phyloP scores from a whole-genome alignment of 2,113 vertebrate genomes.

The Ctenodactylus gundi region DNA sequence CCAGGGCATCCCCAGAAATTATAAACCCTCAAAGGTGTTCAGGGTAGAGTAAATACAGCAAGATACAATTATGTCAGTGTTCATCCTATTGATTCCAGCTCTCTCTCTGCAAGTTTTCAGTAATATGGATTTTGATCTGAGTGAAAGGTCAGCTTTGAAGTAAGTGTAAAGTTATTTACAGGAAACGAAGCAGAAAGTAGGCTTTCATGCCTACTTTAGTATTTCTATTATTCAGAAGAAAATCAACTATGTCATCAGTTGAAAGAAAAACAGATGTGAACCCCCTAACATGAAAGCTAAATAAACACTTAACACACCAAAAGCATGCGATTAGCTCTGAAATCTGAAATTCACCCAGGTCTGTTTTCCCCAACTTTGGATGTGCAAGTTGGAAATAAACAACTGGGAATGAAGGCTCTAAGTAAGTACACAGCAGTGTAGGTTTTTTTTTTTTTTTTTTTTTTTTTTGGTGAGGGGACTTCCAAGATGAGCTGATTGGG shows the following conservation, averaged over 20 bases:
- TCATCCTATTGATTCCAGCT: conserved; percentile 68
- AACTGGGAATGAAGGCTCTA: conserved; percentile 57
- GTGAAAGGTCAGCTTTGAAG: conserved; percentile 82
- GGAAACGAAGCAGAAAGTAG: conserved; percentile 81
- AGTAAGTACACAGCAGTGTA: conserved; percentile 59
- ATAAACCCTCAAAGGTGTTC: conserved; percentile 67
- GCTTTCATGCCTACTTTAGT: conserved; percentile 79
- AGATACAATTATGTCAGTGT: conserved; percentile 67
- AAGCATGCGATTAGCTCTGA: conserved; percentile 73
- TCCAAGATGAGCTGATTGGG: conserved; percentile 22
- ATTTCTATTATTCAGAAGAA: conserved; percentile 72
- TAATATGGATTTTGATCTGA: conserved; percentile 75
- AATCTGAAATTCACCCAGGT: conserved; percentile 70
- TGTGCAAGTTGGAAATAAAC: conserved; percentile 73
- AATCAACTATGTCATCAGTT: conserved; percentile 66
- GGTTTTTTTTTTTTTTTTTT: too few species aligned
- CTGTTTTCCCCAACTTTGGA: conserved; percentile 69
- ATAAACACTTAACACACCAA: conserved; percentile 70
- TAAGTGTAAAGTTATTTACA: conserved; percentile 81
- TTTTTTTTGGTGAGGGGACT: background rate
- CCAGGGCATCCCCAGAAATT: conserved; percentile 66
- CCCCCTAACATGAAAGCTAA: conserved; percentile 58
- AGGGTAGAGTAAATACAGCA: conserved; percentile 67
- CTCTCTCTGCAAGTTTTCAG: conserved; percentile 66
- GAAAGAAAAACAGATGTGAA: conserved; percentile 74